A percentile compares a stretch with the other conserved stretches of the same genome.
Evolutionary conservation across 1,140 invertebrate species (phyloP).

Genomic region (Potamilus streckersoni): DNA sequence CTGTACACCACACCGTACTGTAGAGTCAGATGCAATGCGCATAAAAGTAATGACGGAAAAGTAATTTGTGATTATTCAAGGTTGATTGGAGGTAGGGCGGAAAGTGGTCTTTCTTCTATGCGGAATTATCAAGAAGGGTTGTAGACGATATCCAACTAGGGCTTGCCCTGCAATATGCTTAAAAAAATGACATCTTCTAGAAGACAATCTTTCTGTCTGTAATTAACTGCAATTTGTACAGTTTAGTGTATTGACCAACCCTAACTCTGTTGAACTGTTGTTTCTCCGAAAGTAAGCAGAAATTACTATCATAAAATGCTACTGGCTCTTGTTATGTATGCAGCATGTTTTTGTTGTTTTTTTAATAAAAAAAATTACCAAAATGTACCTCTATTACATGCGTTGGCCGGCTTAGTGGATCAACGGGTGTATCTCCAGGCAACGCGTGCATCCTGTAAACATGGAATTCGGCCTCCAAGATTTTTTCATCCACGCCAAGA

Average conservation of each 20-base stretch:
- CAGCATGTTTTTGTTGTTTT: not conserved
- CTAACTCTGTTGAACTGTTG: too few relatives aligned
- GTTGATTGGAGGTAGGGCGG: too few relatives aligned
- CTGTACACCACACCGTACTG: too few relatives aligned
- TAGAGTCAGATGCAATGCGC: too few relatives aligned
- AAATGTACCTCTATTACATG: constrained; percentile 57
- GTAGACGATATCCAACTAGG: not conserved
- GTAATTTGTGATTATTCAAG: too few relatives aligned
- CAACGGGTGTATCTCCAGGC: constrained; percentile 26
- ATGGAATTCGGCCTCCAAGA: constrained; percentile 75
- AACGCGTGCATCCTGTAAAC: constrained; percentile 70
- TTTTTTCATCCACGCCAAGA: constrained; percentile 69
- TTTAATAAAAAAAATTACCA: not conserved
- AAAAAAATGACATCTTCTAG: not conserved
- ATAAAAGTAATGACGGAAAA: too few relatives aligned
- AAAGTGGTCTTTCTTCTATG: too few relatives aligned
- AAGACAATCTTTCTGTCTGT: too few relatives aligned
- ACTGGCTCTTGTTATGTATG: not conserved
- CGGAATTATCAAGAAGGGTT: too few relatives aligned
- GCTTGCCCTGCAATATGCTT: not conserved
- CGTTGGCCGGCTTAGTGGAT: constrained; percentile 37
- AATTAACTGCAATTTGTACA: too few relatives aligned
- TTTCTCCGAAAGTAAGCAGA: not conserved
- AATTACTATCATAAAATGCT: not conserved
- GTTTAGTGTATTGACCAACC: too few relatives aligned